Evolutionary conservation across 2,888 invertebrate species (phyloP).

Genomic region (Ernsta delagoae): DNA sequence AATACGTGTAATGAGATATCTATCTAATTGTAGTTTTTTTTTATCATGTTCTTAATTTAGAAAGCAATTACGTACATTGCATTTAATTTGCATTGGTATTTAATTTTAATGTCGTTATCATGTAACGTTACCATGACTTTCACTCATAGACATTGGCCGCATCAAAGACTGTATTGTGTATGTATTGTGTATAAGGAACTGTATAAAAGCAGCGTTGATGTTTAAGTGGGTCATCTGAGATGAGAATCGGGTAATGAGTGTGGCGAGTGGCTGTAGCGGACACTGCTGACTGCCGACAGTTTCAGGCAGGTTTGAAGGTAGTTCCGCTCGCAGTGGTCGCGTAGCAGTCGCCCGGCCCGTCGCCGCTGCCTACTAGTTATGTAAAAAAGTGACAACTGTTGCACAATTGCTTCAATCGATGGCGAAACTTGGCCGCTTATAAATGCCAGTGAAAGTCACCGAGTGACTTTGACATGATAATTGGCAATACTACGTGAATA

Average conservation of each 20-base stretch:
- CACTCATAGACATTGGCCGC: no score
- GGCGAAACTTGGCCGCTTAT: conserved; percentile 78
- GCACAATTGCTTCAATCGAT: conserved; percentile 80
- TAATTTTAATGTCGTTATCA: neutral
- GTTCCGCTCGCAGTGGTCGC: conserved; percentile 31
- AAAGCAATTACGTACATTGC: no score
- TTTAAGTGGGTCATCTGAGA: conserved; percentile 18
- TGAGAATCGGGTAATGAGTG: conserved; percentile 17
- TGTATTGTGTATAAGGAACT: conserved; percentile 19
- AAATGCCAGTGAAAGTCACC: conserved; percentile 82
- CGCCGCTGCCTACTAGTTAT: conserved; percentile 59
- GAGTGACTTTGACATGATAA: conserved; percentile 76
- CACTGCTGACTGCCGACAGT: neutral
- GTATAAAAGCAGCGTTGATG: neutral
- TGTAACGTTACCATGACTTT: conserved; percentile 11
- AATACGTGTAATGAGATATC: neutral
- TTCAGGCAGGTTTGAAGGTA: neutral
- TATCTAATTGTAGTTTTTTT: no score
- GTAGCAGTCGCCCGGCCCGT: neutral
- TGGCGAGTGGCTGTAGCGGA: neutral
- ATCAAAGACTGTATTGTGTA: conserved; percentile 5
- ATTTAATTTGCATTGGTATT: no score
- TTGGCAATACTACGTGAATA: conserved; percentile 50
- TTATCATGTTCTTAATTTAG: neutral
- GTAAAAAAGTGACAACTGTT: conserved; percentile 81